Evolutionary conservation across 2,888 invertebrate species (phyloP).

Genomic region (Poecilus cupreus): DNA sequence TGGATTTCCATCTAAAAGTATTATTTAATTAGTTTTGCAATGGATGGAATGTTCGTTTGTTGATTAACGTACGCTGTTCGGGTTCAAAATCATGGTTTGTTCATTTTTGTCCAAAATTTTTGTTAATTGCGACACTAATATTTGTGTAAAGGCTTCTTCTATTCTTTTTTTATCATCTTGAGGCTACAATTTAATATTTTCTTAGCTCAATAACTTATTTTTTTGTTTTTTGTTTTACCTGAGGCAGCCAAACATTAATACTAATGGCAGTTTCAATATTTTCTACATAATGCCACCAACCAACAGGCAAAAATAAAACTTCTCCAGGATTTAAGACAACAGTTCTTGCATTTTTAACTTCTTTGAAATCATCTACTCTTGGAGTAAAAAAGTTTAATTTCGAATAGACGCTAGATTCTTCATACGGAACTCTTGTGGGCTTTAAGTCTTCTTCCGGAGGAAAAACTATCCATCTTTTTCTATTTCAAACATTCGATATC

Average conservation of each 20-base stretch:
- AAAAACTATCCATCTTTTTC: conserved; percentile 94
- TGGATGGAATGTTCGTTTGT: not conserved
- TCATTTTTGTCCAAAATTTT: conserved; percentile 75
- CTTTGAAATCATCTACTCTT: conserved; percentile 73
- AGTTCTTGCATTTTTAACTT: conserved; percentile 68
- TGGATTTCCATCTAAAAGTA: conserved; percentile 73
- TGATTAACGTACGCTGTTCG: conserved; percentile 76
- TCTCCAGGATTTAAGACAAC: conserved; percentile 88
- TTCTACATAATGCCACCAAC: conserved; percentile 99
- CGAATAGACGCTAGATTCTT: conserved; percentile 96
- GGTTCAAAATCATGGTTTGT: conserved; percentile 77
- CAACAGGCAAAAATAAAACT: conserved; percentile 89
- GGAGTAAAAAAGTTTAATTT: conserved; percentile 87
- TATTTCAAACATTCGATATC: conserved; percentile 70
- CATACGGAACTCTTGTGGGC: conserved; percentile 93
- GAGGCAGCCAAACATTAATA: conserved; percentile 83
- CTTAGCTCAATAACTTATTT: conserved; percentile 40
- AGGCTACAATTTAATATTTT: conserved; percentile 65
- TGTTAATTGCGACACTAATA: conserved; percentile 78
- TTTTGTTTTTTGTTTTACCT: conserved; percentile 73
- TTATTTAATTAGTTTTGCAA: not conserved
- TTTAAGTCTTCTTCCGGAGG: conserved; percentile 85
- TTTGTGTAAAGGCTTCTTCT: conserved; percentile 81
- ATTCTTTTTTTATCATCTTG: conserved; percentile 75
- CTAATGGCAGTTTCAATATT: conserved; percentile 83